Conservation (phyloP, 2,113 vertebrate species). For the Pseudorectes ferrugineus region DNA sequence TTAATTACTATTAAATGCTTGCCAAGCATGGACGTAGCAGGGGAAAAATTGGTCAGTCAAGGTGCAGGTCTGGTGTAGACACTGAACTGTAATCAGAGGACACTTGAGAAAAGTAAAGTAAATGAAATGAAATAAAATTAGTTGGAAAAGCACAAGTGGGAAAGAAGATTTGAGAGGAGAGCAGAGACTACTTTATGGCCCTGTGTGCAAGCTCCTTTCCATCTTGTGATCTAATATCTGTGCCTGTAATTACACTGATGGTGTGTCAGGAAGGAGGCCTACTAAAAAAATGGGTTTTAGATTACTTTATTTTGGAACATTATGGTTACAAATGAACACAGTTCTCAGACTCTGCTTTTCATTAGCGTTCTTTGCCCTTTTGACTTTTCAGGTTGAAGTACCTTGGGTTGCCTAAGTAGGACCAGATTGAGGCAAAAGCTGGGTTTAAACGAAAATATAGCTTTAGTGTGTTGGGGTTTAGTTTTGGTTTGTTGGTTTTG, state of each 20-base stretch:
- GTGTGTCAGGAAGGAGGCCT: neutral
- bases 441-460: neutral
- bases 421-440: neutral
- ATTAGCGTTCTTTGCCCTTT: neutral
- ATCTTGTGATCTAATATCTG: neutral
- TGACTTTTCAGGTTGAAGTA: neutral
- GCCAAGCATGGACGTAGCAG: slow-evolving; percentile 12
- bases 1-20: slow-evolving; percentile 71
- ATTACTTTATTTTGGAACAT: neutral
- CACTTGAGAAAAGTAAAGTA: neutral
- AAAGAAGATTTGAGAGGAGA: neutral
- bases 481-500: neutral
- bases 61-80: neutral
- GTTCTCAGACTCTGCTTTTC: neutral
- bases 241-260: neutral
- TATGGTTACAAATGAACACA: neutral
- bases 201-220: neutral
- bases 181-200: neutral
- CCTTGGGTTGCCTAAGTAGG: neutral
- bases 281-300: accelerated
- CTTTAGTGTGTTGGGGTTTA: neutral
- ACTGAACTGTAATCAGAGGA: slow-evolving; percentile 52
- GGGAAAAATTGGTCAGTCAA: slow-evolving; percentile 21
- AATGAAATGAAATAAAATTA: slow-evolving; percentile 19
- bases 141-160: neutral